These are phyloP conservation scores for Empis stercorea DNA, from an alignment of 2,888 invertebrate species.

Conservation along the genomic window DNA sequence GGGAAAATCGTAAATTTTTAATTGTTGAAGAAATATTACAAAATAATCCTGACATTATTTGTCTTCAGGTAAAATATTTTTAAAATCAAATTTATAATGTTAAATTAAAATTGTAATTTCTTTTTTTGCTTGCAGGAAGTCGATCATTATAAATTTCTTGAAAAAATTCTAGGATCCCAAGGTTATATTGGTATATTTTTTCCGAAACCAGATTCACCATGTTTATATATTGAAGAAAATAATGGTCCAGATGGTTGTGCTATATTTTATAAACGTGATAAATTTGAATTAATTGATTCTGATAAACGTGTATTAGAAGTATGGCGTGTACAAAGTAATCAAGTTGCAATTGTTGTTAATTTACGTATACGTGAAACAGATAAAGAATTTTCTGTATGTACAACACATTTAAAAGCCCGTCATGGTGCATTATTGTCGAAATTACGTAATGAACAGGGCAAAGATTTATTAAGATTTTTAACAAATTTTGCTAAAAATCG, in stretches of 20 bases:
- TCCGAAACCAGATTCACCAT: constrained; percentile 67
- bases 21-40: constrained; percentile 58
- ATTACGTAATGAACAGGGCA: constrained; percentile 56
- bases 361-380: constrained; percentile 42
- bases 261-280: constrained; percentile 51
- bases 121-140: constrained; percentile 47
- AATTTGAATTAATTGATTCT: constrained; percentile 45
- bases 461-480: constrained; percentile 48
- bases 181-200: constrained; percentile 57
- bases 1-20: constrained; percentile 51
- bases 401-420: constrained; percentile 63
- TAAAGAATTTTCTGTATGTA: constrained; percentile 50
- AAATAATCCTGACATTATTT: constrained; percentile 55
- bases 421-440: constrained; percentile 52
- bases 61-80: constrained; percentile 45
- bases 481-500: constrained; percentile 36
- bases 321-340: constrained; percentile 62
- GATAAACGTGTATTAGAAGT: constrained; percentile 51
- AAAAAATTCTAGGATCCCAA: constrained; percentile 45
- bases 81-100: background rate
- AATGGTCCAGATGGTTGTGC: constrained; percentile 71
- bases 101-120: background rate
- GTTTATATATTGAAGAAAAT: constrained; percentile 55
- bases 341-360: constrained; percentile 49
- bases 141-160: constrained; percentile 58